Evolutionary conservation across 2,888 invertebrate species (phyloP).

Genomic region (Watsonalla binaria): DNA sequence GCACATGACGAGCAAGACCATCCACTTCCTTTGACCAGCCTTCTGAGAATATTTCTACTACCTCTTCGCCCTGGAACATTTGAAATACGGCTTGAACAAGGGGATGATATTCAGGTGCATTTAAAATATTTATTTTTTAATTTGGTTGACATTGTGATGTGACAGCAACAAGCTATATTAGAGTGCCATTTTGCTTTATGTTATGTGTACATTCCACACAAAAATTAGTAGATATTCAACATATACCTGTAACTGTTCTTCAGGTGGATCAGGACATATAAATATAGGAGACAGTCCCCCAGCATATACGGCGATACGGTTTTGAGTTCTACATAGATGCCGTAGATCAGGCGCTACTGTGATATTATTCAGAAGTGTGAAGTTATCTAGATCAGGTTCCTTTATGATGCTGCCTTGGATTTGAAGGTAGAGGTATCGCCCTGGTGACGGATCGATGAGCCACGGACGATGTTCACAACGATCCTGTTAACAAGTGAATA

Average conservation of each 20-base stretch:
- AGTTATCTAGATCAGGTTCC: constrained; percentile 70
- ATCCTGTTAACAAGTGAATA: constrained; percentile 72
- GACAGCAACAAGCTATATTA: no score
- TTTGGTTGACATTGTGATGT: no score
- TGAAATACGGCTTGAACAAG: background rate
- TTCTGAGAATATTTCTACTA: constrained; percentile 90
- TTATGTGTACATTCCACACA: no score
- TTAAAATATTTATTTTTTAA: no score
- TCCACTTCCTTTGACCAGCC: constrained; percentile 83
- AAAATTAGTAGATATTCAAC: background rate
- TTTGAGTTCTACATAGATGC: constrained; percentile 84
- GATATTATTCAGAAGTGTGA: constrained; percentile 76
- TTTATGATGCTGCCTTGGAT: constrained; percentile 81
- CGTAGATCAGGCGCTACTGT: constrained; percentile 77
- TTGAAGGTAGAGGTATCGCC: constrained; percentile 88
- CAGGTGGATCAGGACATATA: constrained; percentile 77
- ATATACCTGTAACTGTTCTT: constrained; percentile 43
- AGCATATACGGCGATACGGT: constrained; percentile 88
- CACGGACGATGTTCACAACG: constrained; percentile 89
- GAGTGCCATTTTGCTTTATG: no score
- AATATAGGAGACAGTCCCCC: constrained; percentile 80
- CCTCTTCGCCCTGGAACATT: constrained; percentile 73
- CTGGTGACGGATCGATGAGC: constrained; percentile 87
- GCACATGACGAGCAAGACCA: constrained; percentile 76
- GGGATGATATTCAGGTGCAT: background rate